phyloP scores from a whole-genome alignment of 2,113 vertebrate species.

The Vulpes ferrilata region DNA sequence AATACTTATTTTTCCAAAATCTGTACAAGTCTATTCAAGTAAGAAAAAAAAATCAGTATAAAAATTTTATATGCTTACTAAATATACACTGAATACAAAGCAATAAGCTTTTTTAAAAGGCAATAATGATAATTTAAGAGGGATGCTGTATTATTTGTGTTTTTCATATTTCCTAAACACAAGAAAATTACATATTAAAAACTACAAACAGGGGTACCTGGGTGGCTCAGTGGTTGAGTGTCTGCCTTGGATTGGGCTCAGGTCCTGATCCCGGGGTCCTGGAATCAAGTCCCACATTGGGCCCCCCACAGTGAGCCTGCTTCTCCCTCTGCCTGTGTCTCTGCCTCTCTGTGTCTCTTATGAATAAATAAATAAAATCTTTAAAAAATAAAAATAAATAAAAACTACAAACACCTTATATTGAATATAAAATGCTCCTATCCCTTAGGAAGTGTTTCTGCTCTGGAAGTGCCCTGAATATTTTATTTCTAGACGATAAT shows the following conservation, averaged over 20 bases:
- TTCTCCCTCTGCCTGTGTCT: too few relatives aligned
- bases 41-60: neutral
- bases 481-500: slow-evolving; percentile 43
- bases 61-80: slow-evolving; percentile 7
- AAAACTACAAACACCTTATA: neutral
- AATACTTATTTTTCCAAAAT: slow-evolving; percentile 11
- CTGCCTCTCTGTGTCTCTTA: too few relatives aligned
- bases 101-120: neutral
- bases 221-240: too few relatives aligned
- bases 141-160: neutral
- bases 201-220: neutral
- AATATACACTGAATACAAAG: neutral
- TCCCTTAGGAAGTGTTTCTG: neutral
- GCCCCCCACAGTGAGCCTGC: too few relatives aligned
- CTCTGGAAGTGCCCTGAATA: neutral
- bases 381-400: neutral
- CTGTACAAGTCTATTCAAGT: neutral
- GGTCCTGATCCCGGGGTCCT: too few relatives aligned
- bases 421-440: neutral
- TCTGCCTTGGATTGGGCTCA: too few relatives aligned
- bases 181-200: slow-evolving; percentile 27
- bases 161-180: neutral
- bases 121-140: neutral
- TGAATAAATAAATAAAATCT: too few relatives aligned
- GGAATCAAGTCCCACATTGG: too few relatives aligned